A percentile compares a stretch with the other conserved stretches of the same genome.
phyloP scores from a whole-genome alignment of 2,113 vertebrate genomes.

The Regulus satrapa region DNA sequence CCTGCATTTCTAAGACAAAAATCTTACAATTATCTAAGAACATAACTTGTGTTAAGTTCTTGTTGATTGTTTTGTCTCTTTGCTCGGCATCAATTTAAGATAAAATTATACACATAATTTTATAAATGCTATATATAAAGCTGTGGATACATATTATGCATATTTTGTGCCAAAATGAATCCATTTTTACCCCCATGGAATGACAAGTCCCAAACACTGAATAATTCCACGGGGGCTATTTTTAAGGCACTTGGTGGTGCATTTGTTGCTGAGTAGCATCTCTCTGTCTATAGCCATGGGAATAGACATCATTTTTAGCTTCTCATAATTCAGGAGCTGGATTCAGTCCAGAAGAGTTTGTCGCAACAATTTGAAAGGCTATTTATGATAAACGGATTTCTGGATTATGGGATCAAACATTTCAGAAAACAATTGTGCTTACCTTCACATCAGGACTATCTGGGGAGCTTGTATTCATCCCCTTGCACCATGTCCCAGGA shows the following conservation, averaged over 20 bases:
- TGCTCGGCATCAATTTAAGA: constrained; percentile 5
- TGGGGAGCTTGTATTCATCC: neutral
- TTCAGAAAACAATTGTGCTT: neutral
- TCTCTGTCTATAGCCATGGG: constrained; percentile 31
- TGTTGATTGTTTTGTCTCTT: constrained; percentile 54
- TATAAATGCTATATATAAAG: constrained; percentile 51
- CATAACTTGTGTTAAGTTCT: neutral
- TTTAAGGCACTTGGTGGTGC: constrained; percentile 20
- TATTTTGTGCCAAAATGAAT: constrained; percentile 29
- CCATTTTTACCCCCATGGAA: constrained; percentile 31
- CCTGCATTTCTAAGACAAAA: neutral
- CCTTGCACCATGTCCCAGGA: neutral
- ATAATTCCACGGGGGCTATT: constrained; percentile 51
- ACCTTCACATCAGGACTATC: neutral
- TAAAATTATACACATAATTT: constrained; percentile 41
- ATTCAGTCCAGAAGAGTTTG: neutral
- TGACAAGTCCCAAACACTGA: constrained; percentile 43
- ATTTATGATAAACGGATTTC: neutral
- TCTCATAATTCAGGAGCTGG: neutral
- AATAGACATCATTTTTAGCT: constrained; percentile 37
- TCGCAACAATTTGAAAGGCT: neutral
- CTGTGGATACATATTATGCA: constrained; percentile 13
- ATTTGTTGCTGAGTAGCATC: constrained; percentile 46
- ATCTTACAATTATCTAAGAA: neutral
- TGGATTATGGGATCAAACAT: neutral